These are phyloP conservation scores for Nyctereutes procyonoides DNA, from an alignment of 2,113 vertebrate species.

Conservation along the genomic window DNA sequence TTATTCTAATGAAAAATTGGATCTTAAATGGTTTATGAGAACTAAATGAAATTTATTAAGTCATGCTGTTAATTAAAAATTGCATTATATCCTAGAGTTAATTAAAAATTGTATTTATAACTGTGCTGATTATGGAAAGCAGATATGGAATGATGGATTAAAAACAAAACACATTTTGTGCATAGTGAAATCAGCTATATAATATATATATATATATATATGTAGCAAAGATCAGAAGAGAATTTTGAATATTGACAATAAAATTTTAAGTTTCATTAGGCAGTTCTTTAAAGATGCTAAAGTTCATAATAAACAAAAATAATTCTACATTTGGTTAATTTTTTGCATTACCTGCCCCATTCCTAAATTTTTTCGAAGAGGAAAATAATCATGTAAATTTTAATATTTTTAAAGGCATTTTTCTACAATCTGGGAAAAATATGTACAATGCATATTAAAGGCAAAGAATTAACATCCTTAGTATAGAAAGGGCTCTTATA, in stretches of 20 bases:
- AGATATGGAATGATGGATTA: not conserved
- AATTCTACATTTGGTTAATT: not conserved
- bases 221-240: not conserved
- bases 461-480: not conserved
- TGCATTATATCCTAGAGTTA: constrained; percentile 13
- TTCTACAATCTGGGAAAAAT: not conserved
- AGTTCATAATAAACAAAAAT: not conserved
- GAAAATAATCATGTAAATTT: not conserved
- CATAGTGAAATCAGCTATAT: not conserved
- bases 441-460: not conserved
- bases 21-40: not conserved
- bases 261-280: constrained; percentile 19
- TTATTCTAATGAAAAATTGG: constrained; percentile 20
- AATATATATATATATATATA: not conserved
- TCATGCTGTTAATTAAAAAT: constrained; percentile 63
- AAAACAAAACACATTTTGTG: not conserved
- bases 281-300: constrained; percentile 14
- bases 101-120: constrained; percentile 53
- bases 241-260: constrained; percentile 21
- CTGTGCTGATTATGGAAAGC: not conserved
- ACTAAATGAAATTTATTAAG: not conserved
- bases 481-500: not conserved
- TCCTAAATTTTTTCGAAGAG: not conserved
- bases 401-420: constrained; percentile 12
- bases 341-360: not conserved